phyloP scores from a whole-genome alignment of 2,888 invertebrate species.

The Hipparchia sbordonii region DNA sequence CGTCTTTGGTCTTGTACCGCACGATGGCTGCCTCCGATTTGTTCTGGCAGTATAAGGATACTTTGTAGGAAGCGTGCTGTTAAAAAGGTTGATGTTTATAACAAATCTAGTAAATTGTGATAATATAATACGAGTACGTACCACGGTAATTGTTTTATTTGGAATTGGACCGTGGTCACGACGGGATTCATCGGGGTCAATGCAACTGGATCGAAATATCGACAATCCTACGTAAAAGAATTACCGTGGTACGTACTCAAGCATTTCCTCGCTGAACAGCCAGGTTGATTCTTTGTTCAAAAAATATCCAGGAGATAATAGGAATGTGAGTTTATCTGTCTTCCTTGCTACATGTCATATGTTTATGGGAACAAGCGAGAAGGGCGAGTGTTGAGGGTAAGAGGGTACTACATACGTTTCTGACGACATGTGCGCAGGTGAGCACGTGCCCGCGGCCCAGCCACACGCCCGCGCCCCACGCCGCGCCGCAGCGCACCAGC shows the following conservation, averaged over 20 bases:
- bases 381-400: neutral
- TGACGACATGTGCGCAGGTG: constrained; percentile 85
- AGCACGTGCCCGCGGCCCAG: constrained; percentile 81
- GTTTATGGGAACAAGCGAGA: neutral
- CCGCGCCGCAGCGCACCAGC: constrained; percentile 80
- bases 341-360: neutral
- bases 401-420: constrained; percentile 18
- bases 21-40: constrained; percentile 71
- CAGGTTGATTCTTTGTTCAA: neutral
- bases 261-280: neutral
- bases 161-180: too few species aligned
- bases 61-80: constrained; percentile 64
- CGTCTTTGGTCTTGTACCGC: constrained; percentile 71
- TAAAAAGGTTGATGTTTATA: neutral
- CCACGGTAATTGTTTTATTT: too few species aligned
- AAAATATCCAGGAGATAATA: neutral
- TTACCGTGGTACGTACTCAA: too few species aligned
- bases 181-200: too few species aligned
- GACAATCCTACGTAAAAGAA: too few species aligned
- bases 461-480: constrained; percentile 84
- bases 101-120: too few species aligned
- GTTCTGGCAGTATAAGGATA: constrained; percentile 69
- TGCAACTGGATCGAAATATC: too few species aligned
- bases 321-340: neutral
- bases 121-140: too few species aligned